Evolutionary conservation across 2,797 vertebrate genomes (phyloP), one percentile per base, ranked within the genome.

Genomic region (Antennarius maculatus): DNA sequence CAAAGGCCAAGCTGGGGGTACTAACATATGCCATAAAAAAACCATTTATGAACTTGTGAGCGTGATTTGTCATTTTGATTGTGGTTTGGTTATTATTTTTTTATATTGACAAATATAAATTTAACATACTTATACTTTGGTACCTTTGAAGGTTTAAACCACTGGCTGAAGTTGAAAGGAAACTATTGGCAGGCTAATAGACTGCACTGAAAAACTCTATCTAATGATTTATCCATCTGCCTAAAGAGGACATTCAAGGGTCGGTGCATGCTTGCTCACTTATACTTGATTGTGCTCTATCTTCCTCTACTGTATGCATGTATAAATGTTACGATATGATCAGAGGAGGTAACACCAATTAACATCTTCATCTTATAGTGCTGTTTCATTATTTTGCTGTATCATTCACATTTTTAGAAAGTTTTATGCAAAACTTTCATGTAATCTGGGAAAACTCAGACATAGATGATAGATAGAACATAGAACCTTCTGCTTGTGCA

Each of bases 211-310:
- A 89, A 85, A 74, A 69, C 62, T 60, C 54, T 47, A 56, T 52
- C 68, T 86, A 85, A 89, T 86, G 87, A 75, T 66, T 90, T 75
- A 84, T 85, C 89, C 88, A 88, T 89, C 79, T 91, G 89, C 61
- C 41, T 75, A 37, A 71, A 63, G 73, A 83, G 86, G 85, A 87
- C 86, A 72, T 66, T 49, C 49, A 71, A 47, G 77, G 89, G 87
- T 88, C 86, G 86, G 71, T 16, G 52, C 39, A 7, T 61, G 73
- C 72, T 51, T 31, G 41, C 64, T 71, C 37, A 45, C 52, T 12
- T 66, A 56, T 54, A 15, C 28, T 66, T 75, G 45, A 73, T 66
- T 67, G 54, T 17, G 3, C 66, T 57, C 12, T 7, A 51, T 29
- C 53, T 76, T 45, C 50, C 16, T 47, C 43, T 17, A 18, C 58